Evolutionary conservation across 2,797 vertebrate species (phyloP), one percentile per base, ranked within the genome.

Genomic region (Muscicapa comitata): DNA sequence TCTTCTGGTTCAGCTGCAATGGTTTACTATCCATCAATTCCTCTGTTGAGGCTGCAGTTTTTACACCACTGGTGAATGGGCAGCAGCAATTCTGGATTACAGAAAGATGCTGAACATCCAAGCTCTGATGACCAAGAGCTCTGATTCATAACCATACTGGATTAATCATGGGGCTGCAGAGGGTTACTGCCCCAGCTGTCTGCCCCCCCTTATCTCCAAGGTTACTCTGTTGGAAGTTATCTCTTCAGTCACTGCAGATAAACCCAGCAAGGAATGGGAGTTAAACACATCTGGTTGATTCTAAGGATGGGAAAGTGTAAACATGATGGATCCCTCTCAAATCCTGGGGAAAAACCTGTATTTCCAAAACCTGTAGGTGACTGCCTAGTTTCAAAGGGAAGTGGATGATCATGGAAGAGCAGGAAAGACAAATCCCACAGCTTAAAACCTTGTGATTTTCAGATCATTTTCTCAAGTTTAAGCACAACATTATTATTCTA

Each of bases 161-260:
- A 95, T 94, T 88, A 93, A 90, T 93, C 79, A 72, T 25, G 35
- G 38, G 31, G 63, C 65, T 87, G 75, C 42, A 71, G 62, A 91
- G 90, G 89, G 85, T 93, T 68, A 68, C 50, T 78, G 90, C 76
- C 95, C 75, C 87, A 90, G 88, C 68, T 93, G 68, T 77, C 87
- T 94, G 82, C 13, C 25, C 57, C 74, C 10, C n/a, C 80, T 92
- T 80, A 83, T 86, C 87, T 93, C 92, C 79, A 74, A 23, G 82
- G 85, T 88, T 91, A 54, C 45, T 88, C 75, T 91, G 45, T 29
- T 93, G 82, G 85, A 93, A 94, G 72, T 94, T 90, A 6, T 72
- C 72, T 95, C 28, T 61, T 83, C 85, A 74, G 65, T 47, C 42
- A 4, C 72, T 55, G 57, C 65, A 90, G 75, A 78, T 86, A 93